Evolutionary conservation across 2,113 vertebrate species (phyloP), one percentile per base, ranked within the genome.

Genomic region (Trichomycterus rosablanca): DNA sequence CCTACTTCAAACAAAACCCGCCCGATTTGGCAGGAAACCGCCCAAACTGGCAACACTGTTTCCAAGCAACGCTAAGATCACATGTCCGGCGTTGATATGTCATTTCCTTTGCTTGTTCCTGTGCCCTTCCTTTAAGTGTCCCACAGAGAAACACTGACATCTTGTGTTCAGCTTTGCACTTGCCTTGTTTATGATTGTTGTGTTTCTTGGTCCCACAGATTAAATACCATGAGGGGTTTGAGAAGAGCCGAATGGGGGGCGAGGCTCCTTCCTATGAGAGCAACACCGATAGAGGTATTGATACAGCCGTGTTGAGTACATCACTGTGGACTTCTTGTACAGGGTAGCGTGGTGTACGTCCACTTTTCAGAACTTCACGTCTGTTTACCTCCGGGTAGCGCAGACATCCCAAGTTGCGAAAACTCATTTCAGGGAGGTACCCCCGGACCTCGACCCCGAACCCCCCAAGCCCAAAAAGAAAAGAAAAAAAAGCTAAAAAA

Each of bases 181-280:
- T n/a, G n/a, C n/a, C n/a, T n/a, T n/a, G n/a, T n/a, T n/a, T n/a
- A n/a, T n/a, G n/a, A n/a, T n/a, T n/a, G n/a, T 30, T 30, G 26
- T 30, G 26, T 30, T 30, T 30, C 7, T 30, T 30, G 26, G 3
- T 30, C 3, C n/a, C 7, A 7, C 7, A 40, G 37, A 40, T 40
- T 5, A 40, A 40, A 40, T 40, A 40, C 15, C 37, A 40, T 40
- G 37, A 40, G 37, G 37, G 15, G 12, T 40, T 40, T 40, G 37
- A 40, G 14, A 40, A 40, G 37, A 40, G 37, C 14, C 14, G 89
- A 77, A 82, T 93, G 84, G 90, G 92, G 67, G 30, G 88, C 70
- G 80, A 90, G 44, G 49, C 65, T 0, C 24, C 87, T 75, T 35
- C 90, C 72, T 74, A 59, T 68, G 89, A 92, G 0, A 80, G 88